These are phyloP conservation scores for Acridotheres tristis DNA, from an alignment of 2,797 vertebrate genomes.

Conservation along the genomic window DNA sequence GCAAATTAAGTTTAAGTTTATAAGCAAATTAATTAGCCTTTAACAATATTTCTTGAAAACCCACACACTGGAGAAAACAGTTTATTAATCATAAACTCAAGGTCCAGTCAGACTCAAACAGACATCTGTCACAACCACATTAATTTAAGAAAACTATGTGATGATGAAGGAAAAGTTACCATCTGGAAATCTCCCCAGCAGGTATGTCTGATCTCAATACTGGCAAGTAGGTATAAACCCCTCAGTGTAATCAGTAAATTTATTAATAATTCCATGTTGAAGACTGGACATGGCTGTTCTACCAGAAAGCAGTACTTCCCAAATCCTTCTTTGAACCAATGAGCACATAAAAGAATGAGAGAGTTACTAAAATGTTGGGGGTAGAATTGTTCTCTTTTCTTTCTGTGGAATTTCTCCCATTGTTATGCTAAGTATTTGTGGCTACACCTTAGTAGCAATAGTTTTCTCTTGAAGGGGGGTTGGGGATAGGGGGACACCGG, in stretches of 20 bases:
- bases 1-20: not conserved
- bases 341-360: not conserved
- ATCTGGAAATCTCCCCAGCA: not conserved
- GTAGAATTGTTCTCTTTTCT: no score
- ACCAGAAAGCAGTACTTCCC: not conserved
- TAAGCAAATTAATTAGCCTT: not conserved
- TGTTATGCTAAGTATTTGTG: no score
- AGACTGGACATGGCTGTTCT: not conserved
- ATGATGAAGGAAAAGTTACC: not conserved
- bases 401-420: no score
- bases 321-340: not conserved
- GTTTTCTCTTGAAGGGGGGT: no score
- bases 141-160: not conserved
- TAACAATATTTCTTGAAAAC: not conserved
- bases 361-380: not conserved
- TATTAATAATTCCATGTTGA: not conserved
- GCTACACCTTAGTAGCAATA: no score
- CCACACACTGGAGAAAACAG: not conserved
- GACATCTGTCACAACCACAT: not conserved
- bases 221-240: not conserved
- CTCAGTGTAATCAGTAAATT: not conserved
- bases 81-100: not conserved
- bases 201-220: not conserved
- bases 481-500: no score
- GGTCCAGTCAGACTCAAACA: not conserved